Percentiles rank a stretch among this genome's conserved stretches.
phyloP scores from a whole-genome alignment of 2,113 vertebrate genomes.

The Tylochromis polylepis region DNA sequence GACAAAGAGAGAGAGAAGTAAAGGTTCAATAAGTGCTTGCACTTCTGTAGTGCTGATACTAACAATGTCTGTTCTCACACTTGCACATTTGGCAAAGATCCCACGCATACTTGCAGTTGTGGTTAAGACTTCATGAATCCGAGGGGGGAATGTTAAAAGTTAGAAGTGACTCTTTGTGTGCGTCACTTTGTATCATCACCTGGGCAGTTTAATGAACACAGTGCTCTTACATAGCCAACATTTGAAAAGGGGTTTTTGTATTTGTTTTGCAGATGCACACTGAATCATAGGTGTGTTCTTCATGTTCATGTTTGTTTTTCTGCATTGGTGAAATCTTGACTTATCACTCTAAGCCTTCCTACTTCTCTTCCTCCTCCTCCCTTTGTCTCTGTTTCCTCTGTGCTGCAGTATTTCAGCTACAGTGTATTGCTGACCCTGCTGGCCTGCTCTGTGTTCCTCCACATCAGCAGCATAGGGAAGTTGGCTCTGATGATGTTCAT shows the following conservation, averaged over 20 bases:
- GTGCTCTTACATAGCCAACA: not conserved
- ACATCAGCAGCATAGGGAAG: slow-evolving; percentile 96
- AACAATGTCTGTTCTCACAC: not conserved
- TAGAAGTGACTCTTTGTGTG: not conserved
- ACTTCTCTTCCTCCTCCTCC: not conserved
- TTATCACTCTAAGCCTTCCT: not conserved
- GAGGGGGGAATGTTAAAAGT: not conserved
- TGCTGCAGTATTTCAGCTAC: slow-evolving; percentile 88
- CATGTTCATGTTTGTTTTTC: not conserved
- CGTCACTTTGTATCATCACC: not conserved
- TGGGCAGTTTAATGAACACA: not conserved
- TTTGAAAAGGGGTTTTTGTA: not conserved
- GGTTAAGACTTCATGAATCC: not conserved
- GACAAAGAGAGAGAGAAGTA: not conserved
- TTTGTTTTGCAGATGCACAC: not conserved
- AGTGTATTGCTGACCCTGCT: slow-evolving; percentile 90
- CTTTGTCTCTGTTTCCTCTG: not conserved
- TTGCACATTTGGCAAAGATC: not conserved
- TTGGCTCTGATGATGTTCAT: slow-evolving; percentile 87
- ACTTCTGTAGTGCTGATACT: accelerated
- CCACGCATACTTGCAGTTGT: not conserved
- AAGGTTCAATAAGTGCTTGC: not conserved
- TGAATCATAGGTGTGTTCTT: not conserved
- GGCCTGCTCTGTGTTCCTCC: slow-evolving; percentile 95
- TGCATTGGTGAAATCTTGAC: not conserved